These are phyloP conservation scores for Amphilophus citrinellus DNA, from an alignment of 2,113 vertebrate genomes.

Conservation along the genomic window DNA sequence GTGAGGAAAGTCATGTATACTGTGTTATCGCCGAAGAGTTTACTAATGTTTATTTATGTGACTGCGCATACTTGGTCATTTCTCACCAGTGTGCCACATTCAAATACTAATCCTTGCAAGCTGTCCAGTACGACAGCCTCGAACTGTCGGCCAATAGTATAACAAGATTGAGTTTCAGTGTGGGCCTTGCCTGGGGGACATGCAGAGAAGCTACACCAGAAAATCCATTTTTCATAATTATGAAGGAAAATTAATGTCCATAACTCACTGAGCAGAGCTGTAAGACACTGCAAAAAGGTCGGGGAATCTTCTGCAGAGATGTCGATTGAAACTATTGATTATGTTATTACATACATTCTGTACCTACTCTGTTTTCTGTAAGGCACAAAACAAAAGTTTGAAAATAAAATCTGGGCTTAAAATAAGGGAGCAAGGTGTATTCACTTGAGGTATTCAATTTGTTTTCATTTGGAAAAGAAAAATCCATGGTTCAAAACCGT, in stretches of 20 bases:
- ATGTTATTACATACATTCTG: constrained; percentile 35
- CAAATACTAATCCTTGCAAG: constrained; percentile 56
- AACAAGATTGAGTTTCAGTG: constrained; percentile 37
- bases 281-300: constrained; percentile 45
- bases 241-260: constrained; percentile 59
- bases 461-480: constrained; percentile 31
- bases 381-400: constrained; percentile 18
- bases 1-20: background rate
- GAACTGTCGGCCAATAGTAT: constrained; percentile 51
- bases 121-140: constrained; percentile 38
- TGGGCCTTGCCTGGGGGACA: constrained; percentile 44
- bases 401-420: constrained; percentile 14
- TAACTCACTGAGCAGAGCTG: constrained; percentile 52
- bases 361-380: constrained; percentile 21
- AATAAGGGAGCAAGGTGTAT: constrained; percentile 4
- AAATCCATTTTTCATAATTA: constrained; percentile 75
- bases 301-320: constrained; percentile 19
- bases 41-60: constrained; percentile 32
- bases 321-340: constrained; percentile 54
- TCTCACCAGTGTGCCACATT: constrained; percentile 39
- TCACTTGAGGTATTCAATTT: constrained; percentile 10
- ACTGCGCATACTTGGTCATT: constrained; percentile 1
- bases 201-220: constrained; percentile 45
- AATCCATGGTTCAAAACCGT: constrained; percentile 21
- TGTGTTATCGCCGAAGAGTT: background rate